These are phyloP conservation scores for Acanthoscelides obtectus DNA, from an alignment of 2,888 invertebrate species.

Conservation along the genomic window DNA sequence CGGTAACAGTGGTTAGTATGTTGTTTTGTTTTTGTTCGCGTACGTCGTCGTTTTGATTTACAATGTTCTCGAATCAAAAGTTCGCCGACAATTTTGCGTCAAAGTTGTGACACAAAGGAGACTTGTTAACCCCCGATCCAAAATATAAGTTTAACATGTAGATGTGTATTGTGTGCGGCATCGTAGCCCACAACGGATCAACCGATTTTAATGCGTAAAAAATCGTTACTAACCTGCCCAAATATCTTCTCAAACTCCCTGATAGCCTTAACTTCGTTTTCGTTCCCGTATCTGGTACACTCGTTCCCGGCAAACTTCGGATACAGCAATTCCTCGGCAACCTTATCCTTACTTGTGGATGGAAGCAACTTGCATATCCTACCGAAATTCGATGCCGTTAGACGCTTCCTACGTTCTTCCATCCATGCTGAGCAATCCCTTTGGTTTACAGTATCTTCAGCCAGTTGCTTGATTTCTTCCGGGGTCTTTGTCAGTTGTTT, in stretches of 20 bases:
- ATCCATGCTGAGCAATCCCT: constrained; percentile 27
- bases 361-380: constrained; percentile 26
- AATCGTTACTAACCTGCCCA: constrained; percentile 5
- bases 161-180: no score
- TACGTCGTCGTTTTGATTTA: no score
- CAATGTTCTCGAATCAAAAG: no score
- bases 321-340: constrained; percentile 24
- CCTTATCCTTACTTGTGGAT: constrained; percentile 22
- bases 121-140: no score
- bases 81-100: no score
- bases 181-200: no score
- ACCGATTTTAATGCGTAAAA: background rate
- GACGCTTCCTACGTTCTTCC: constrained; percentile 29
- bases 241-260: constrained; percentile 22
- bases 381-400: constrained; percentile 37
- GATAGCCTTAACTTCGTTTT: constrained; percentile 27
- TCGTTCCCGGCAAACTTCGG: constrained; percentile 27
- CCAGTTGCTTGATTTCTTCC: constrained; percentile 22
- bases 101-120: no score
- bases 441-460: constrained; percentile 24
- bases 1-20: no score
- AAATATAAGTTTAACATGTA: no score
- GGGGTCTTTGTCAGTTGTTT: constrained; percentile 18
- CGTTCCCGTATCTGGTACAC: constrained; percentile 27
- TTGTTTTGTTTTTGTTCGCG: no score